Conservation (phyloP, 2,888 invertebrate genomes). For the Amphipoea lucens region DNA sequence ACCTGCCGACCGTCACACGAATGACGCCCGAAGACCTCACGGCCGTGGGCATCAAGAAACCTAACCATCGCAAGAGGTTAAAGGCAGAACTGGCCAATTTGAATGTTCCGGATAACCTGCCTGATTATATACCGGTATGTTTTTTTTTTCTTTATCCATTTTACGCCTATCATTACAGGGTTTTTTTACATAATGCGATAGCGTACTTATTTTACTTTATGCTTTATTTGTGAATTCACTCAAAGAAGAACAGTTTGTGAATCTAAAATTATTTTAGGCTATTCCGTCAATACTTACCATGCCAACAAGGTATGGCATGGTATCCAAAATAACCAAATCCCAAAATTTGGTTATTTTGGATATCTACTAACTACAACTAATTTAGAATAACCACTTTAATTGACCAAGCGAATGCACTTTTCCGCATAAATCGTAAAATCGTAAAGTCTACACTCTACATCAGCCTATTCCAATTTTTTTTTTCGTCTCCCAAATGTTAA, state of each 20-base stretch:
- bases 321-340: too few species aligned
- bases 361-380: neutral
- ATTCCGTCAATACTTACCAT: neutral
- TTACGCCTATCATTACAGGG: too few species aligned
- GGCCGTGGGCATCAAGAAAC: slow-evolving; percentile 98
- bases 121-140: slow-evolving; percentile 97
- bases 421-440: too few species aligned
- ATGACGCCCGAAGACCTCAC: slow-evolving; percentile 99
- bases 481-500: neutral
- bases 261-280: neutral
- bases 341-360: too few species aligned
- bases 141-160: too few species aligned
- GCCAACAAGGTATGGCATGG: too few species aligned
- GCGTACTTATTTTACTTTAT: too few species aligned
- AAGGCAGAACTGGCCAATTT: slow-evolving; percentile 99
- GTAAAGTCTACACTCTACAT: neutral
- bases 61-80: slow-evolving; percentile 98
- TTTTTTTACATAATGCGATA: too few species aligned
- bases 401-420: too few species aligned
- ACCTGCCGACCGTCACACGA: slow-evolving; percentile 98
- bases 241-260: too few species aligned
- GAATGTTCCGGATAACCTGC: slow-evolving; percentile 98
- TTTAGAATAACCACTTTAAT: too few species aligned
- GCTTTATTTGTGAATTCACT: too few species aligned
- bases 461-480: neutral